These are phyloP conservation scores for Coregonus ussuriensis DNA, from an alignment of 2,797 vertebrate species.

Conservation along the genomic window DNA sequence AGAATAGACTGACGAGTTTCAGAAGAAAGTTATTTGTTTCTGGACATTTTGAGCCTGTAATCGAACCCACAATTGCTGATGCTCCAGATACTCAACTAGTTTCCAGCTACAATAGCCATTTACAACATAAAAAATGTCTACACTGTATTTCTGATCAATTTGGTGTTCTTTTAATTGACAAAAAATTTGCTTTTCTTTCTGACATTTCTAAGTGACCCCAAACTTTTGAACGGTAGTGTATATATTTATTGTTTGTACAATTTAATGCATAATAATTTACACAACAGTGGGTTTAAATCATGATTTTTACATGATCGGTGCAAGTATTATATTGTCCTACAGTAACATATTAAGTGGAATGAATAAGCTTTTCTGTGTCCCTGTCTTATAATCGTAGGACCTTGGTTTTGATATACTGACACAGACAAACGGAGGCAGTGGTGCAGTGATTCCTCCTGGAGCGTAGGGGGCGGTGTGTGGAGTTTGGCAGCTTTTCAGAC, in stretches of 20 bases:
- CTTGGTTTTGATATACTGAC: conserved; percentile 73
- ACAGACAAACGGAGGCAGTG: conserved; percentile 71
- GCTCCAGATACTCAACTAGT: too few species aligned
- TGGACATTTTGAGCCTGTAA: too few species aligned
- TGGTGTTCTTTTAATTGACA: too few species aligned
- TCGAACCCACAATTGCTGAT: too few species aligned
- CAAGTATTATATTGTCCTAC: conserved; percentile 45
- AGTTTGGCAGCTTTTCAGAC: conserved; percentile 63
- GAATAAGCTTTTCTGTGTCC: not conserved
- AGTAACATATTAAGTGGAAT: conserved; percentile 24
- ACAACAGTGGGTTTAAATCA: conserved; percentile 23
- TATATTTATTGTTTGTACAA: conserved; percentile 37
- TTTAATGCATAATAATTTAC: conserved; percentile 30
- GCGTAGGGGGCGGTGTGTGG: conserved; percentile 32
- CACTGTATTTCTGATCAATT: too few species aligned
- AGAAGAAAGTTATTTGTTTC: too few species aligned
- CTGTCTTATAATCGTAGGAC: conserved; percentile 53
- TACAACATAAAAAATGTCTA: too few species aligned
- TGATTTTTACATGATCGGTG: conserved; percentile 33
- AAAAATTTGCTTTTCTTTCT: too few species aligned
- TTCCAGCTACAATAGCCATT: too few species aligned
- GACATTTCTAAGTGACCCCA: too few species aligned
- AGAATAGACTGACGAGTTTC: too few species aligned
- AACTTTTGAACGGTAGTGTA: not conserved
- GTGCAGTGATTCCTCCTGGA: conserved; percentile 64